Evolutionary conservation across 2,888 invertebrate species (phyloP), one percentile per base, ranked within the genome.

Genomic region (Melangyna quadrimaculata): DNA sequence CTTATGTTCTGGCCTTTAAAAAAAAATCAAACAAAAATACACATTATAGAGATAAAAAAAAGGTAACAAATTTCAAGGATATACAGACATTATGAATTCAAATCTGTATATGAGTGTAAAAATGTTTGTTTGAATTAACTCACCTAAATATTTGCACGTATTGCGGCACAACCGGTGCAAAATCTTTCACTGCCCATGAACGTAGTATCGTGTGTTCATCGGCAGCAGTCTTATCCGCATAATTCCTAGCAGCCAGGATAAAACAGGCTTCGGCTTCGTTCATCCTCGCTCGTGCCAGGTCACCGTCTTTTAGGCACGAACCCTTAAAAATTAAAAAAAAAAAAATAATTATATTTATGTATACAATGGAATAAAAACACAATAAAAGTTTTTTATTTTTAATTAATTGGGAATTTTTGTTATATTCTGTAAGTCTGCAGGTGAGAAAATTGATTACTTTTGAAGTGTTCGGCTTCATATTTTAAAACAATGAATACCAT

Each of bases 161-260:
- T 93, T 99, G 99, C 27, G 98, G 97, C 87, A 98, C 98, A 90
- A 95, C 95, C 24, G 99, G 99, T 0, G 98, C 98, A 92, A 98
- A 99, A 93, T 99, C 99, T 92, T 99, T 98, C 70, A 99, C 98
- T 55, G 99, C 99, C 99, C 99, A 99, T 10, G 99, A 98, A 88
- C 98, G 95, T 43, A 95, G 92, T 90, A 95, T 95, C 53, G 95
- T 95, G 88, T 95, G 95, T 90, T 95, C 95, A 89, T 95, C 98
- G 82, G 98, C 98, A 72, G 98, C 98, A 70, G 97, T 97, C 93
- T 98, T 98, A 91, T 99, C 98, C 12, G 97, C 97, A 91, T 98
- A 98, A 93, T 98, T 98, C 89, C 99, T 94, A 5, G 99, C 98
- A 1, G 99, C 98, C 51, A 99, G 93, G 88, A 99, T 97, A 91